Evolutionary conservation across 2,888 invertebrate species (phyloP), one percentile per base, ranked within the genome.

Genomic region (Syritta pipiens): DNA sequence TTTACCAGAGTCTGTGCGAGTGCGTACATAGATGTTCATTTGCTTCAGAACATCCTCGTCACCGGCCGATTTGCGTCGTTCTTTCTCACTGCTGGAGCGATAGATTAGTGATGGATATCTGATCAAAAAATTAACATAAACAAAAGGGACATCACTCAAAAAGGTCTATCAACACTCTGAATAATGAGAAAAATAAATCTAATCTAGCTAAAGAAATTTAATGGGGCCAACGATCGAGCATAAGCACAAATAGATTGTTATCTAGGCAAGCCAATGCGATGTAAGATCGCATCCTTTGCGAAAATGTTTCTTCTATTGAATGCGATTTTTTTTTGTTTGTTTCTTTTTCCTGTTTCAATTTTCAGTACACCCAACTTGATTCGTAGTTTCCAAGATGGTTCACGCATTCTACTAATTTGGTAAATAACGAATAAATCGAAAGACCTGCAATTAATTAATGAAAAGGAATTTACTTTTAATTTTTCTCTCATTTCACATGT

Each of bases 1-100:
- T 86, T 96, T 94, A 3, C 96, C 96, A 42, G 96, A 96, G 85
- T 94, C 94, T 48, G 96, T 95, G 83, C 96, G 91, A 32, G 95
- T 95, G 82, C 95, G 91, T 20, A 95, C 93, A 84, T 92, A 93
- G 89, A 94, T 92, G 84, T 93, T 93, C 83, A 93, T 88, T 84
- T 92, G 93, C 83, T 92, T 92, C 3, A 93, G 89, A 84, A 92
- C 90, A 84, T 93, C 93, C 85, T 95, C 95, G 89, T 95, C 95
- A 0, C 95, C 96, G 1, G 95, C 95, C 1, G 95, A 95, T 84
- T 93, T 93, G n/a, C 96, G 91, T 26, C 96, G 91, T 85, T 94
- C 92, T 82, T 88, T 89, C 20, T 86, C 86, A 77, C 84, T 86
- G 57, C 81, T 82, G 2, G 84, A 82, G 2, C 87, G 86, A 82